Percentiles rank a stretch among this genome's conserved stretches.
These are phyloP conservation scores for Macrobrachium rosenbergii DNA, from an alignment of 1,140 invertebrate species.

Conservation along the genomic window DNA sequence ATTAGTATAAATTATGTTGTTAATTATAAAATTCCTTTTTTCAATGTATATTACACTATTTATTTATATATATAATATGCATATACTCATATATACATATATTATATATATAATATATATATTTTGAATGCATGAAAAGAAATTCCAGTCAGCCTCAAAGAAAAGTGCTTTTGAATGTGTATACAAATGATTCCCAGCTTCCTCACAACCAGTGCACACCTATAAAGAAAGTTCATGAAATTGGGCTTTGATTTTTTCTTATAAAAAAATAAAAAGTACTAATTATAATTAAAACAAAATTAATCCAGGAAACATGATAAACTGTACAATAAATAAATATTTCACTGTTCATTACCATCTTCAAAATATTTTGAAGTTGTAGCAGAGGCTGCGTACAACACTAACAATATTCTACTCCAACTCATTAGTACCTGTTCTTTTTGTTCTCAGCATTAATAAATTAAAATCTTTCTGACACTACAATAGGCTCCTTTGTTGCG, in stretches of 20 bases:
- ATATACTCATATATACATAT: slow-evolving; percentile 34
- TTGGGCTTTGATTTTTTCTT: slow-evolving; percentile 16
- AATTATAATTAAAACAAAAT: not conserved
- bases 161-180: slow-evolving; percentile 30
- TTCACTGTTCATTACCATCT: slow-evolving; percentile 57
- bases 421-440: not conserved
- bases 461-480: not conserved
- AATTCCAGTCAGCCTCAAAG: slow-evolving; percentile 32
- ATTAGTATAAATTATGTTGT: not conserved
- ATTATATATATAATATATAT: slow-evolving; percentile 45
- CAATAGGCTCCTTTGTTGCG: too few relatives aligned
- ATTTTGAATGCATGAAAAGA: slow-evolving; percentile 29
- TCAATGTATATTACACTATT: slow-evolving; percentile 25
- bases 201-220: slow-evolving; percentile 49
- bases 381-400: slow-evolving; percentile 39
- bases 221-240: not conserved
- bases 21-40: slow-evolving; percentile 28
- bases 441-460: not conserved
- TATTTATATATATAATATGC: not conserved
- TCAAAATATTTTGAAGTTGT: slow-evolving; percentile 28
- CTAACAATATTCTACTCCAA: slow-evolving; percentile 27
- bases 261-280: slow-evolving; percentile 51
- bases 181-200: slow-evolving; percentile 24
- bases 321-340: slow-evolving; percentile 62
- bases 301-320: slow-evolving; percentile 32